phyloP scores from a whole-genome alignment of 2,797 vertebrate genomes.

The Meriones psammophilus region DNA sequence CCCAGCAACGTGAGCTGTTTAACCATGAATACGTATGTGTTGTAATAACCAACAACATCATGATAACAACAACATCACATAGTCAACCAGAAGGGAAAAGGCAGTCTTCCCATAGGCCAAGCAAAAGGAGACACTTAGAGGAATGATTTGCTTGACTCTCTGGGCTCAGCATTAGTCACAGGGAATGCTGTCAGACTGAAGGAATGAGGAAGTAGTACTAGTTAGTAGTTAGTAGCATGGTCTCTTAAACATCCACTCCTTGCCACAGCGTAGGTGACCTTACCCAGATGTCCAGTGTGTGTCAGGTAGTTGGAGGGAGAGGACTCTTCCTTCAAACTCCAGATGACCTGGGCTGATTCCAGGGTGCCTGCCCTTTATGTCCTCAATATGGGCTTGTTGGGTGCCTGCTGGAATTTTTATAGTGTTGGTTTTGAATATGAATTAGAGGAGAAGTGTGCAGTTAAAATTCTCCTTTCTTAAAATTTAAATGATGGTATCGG shows the following conservation, averaged over 20 bases:
- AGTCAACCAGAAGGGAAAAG: not conserved
- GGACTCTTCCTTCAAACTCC: not conserved
- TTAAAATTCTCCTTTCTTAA: slow-evolving; percentile 55
- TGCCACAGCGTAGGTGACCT: not conserved
- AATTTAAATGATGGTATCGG: not conserved
- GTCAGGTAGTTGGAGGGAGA: not conserved
- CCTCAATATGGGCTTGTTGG: not conserved
- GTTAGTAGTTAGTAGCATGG: not conserved
- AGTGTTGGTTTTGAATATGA: slow-evolving; percentile 35
- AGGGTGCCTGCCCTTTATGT: not conserved
- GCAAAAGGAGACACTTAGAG: slow-evolving; percentile 1
- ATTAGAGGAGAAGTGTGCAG: slow-evolving; percentile 15
- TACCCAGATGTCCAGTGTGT: not conserved
- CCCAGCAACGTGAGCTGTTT: not conserved
- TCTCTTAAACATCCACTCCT: not conserved
- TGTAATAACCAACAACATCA: not conserved
- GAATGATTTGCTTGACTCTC: slow-evolving; percentile 11
- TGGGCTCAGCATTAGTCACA: slow-evolving; percentile 18
- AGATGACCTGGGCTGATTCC: not conserved
- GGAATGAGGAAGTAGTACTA: not conserved
- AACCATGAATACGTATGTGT: not conserved
- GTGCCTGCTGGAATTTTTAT: not conserved
- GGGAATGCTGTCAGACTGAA: not conserved
- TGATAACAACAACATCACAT: not conserved
- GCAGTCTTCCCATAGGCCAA: not conserved